Base-by-base conservation (phyloP, 2,888 invertebrate genomes). In the Eumerus sabulonum region DNA sequence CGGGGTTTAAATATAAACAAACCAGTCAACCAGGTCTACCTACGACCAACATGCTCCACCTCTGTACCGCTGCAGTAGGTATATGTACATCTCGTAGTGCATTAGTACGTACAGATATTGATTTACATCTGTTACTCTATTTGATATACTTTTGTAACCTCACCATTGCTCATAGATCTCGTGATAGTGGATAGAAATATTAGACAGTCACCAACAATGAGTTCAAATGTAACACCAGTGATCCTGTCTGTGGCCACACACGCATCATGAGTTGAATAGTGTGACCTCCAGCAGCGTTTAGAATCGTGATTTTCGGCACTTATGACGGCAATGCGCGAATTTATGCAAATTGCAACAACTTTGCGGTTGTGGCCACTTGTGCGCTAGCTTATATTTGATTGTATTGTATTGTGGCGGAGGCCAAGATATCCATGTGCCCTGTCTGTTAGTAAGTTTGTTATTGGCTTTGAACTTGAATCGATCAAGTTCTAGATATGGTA, bases 311-410 rank as follows among this genome's bases (percentile, higher is more conserved):
- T 67, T 63, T 77, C 62, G 67, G 27, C 77, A 67, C 71, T 71
- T 71, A 73, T 73, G 73, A 68, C 73, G 57, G 48, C 51, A 59
- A 47, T 73, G 73, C 73, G 73, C 68, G 66, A 73, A 73, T 68
- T 79, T 79, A 79, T 79, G 77, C 68, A 79, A 79, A 79, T 79
- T 73, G 68, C 73, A 68, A 60, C 73, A 60, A 60, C 67, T 63
- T 66, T 45, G 38, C 47, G 47, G 38, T 50, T 36, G 42, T 16
- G 7, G 27, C 44, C 27, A 7, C 27, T 27, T 27, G 27, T 7
- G 2, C 27, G 7, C 27, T 27, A 2, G 7, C 27, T 27, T 27
- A 7, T 27, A 27, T 27, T 27, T 7, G 27, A 62, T 40, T 35
- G 40, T 44, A 48, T 35, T 35, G 44, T 40, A 9, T 36, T 38